phyloP scores from a whole-genome alignment of 2,797 vertebrate genomes.

The Acomys russatus region DNA sequence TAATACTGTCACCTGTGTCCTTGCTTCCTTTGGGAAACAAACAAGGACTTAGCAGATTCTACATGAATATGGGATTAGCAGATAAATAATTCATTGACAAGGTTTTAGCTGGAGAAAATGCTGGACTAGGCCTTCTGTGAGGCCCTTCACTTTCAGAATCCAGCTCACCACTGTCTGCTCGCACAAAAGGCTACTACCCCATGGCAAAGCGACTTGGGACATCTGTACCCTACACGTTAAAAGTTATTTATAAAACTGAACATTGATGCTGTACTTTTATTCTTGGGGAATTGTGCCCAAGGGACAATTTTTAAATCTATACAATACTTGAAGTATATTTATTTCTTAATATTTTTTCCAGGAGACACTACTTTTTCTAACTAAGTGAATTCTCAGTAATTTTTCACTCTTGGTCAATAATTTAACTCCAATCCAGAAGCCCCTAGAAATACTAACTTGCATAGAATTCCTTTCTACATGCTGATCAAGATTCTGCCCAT shows the following conservation, averaged over 20 bases:
- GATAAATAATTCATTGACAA: neutral
- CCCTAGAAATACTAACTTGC: neutral
- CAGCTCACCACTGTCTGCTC: neutral
- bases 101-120: neutral
- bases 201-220: neutral
- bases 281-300: neutral
- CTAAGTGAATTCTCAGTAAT: neutral
- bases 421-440: neutral
- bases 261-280: neutral
- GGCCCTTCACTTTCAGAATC: neutral
- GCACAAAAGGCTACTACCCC: neutral
- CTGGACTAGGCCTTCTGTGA: neutral
- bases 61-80: neutral
- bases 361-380: neutral
- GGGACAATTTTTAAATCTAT: slow-evolving; percentile 25
- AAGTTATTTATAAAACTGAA: neutral
- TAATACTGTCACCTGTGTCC: neutral
- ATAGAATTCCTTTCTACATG: neutral
- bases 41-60: neutral
- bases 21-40: neutral
- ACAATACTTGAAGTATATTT: neutral
- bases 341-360: slow-evolving; percentile 34
- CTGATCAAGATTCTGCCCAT: neutral
- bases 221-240: neutral
- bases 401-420: neutral